phyloP scores from a whole-genome alignment of 23 tunicate genomes.

The Phallusia fumigata region DNA sequence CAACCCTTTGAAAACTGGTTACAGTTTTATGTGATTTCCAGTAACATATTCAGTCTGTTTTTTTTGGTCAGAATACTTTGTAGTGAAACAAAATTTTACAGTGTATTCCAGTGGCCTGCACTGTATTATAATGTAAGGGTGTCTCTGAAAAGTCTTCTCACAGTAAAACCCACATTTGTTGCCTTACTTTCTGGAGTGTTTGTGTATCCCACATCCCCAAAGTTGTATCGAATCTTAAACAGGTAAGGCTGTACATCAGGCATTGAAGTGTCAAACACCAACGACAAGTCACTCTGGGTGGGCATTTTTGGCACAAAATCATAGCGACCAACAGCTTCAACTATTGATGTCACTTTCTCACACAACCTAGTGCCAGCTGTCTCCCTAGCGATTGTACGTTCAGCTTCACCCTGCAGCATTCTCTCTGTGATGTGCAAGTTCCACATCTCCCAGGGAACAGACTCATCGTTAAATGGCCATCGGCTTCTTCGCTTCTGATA shows the following conservation, averaged over 20 bases:
- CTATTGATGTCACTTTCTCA: constrained; percentile 60
- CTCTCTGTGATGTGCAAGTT: constrained; percentile 62
- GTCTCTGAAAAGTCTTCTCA: constrained; percentile 56
- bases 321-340: constrained; percentile 70
- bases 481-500: constrained; percentile 64
- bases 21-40: no score
- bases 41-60: no score
- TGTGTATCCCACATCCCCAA: constrained; percentile 27
- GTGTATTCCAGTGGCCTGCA: neutral
- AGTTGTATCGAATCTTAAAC: constrained; percentile 60
- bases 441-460: constrained; percentile 95
- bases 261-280: constrained; percentile 76
- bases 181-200: constrained; percentile 16
- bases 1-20: no score
- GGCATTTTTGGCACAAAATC: constrained; percentile 92
- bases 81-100: no score
- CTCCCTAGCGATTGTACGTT: constrained; percentile 38
- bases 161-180: constrained; percentile 68
- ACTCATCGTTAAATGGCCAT: constrained; percentile 70
- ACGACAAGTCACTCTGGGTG: constrained; percentile 42
- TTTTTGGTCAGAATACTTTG: no score
- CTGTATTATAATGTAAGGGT: constrained; percentile 22
- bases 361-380: constrained; percentile 42
- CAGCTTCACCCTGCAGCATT: constrained; percentile 37
- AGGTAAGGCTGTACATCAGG: constrained; percentile 79